Evolutionary conservation across 2,888 invertebrate species (phyloP), one percentile per base, ranked within the genome.

Genomic region (Melitaea athalia): DNA sequence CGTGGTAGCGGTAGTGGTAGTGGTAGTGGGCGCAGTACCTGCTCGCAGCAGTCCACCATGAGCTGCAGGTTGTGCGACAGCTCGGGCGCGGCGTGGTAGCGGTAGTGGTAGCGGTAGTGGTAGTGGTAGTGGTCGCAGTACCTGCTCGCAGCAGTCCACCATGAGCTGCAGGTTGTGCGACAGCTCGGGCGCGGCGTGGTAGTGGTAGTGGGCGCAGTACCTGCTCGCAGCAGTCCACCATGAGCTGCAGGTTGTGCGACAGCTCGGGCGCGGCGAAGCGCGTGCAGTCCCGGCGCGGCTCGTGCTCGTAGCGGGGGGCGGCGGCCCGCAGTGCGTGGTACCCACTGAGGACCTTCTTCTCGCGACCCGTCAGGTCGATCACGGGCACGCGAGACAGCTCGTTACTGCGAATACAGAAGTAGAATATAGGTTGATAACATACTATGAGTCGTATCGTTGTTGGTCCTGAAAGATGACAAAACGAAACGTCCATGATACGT

Each of bases 281-380:
- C 0, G 94, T 92, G 74, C 94, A 94, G 70, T 94, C 94, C 75
- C 94, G 93, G 64, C 94, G 93, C 24, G 94, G 91, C 70, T 95
- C 94, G 78, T 94, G 94, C 75, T 95, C 95, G 81, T 83, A 96
- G 53, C 95, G 93, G 89, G 83, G 94, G 93, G 80, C 95, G 3
- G 94, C 89, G 38, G 97, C 96, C 0, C 96, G 95, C 52, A 99
- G 94, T 0, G 98, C 98, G 87, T 98, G 98, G 86, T 99, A 99
- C 0, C 98, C 98, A 81, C 96, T 97, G 3, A 98, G 93, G 49
- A 99, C 97, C 66, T 98, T 94, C 84, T 97, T 96, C 86, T 99
- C 98, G 0, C 97, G 97, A 0, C 99, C 99, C 8, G 99, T 99
- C 98, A 99, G 98, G 88, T 99, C 99, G 74, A 99, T 99, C 12